Evolutionary conservation across 2,888 invertebrate species (phyloP), one percentile per base, ranked within the genome.

Genomic region (Blastobasis lacticolella): DNA sequence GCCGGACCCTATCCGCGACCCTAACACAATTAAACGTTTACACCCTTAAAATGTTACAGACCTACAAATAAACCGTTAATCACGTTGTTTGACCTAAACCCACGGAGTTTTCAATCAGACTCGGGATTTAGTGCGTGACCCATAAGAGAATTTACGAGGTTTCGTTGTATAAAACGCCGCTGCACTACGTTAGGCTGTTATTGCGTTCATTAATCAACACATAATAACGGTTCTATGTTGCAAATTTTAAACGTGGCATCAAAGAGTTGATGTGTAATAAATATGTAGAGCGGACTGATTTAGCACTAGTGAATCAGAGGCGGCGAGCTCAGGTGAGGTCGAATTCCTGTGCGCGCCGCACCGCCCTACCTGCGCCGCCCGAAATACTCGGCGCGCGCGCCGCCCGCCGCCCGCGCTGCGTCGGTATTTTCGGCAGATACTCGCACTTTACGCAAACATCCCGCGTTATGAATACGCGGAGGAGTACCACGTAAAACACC

Each of bases 311-410:
- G 87, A 87, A 78, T 86, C 86, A 87, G 42, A n/a, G n/a, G 6
- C 23, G 80, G 72, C 71, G 70, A 60, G 72, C 71, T 77, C 87
- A 88, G 87, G 88, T 88, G 87, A 87, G 87, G 82, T 82, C 88
- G 84, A 75, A 88, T 88, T 85, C 87, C 87, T 71, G 58, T 67
- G 75, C 77, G 70, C 68, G 60, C 78, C n/a, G 7, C 23, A 23
- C 42, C 73, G 78, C 74, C 73, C 77, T 85, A 86, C 86, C 86
- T 86, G 86, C 79, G 74, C 76, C 23, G 80, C 85, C 80, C 75
- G 73, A 86, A 88, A 88, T 87, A 88, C 77, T 75, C 78, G 54
- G 61, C 69, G 66, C 70, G 76, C 80, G 75, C 75, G 69, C 67
- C 65, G 67, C 67, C 68, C 72, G 50, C 48, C 47, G 73, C 69